Evolutionary conservation across 2,888 invertebrate genomes (phyloP).

Genomic region (Eulithis testata): DNA sequence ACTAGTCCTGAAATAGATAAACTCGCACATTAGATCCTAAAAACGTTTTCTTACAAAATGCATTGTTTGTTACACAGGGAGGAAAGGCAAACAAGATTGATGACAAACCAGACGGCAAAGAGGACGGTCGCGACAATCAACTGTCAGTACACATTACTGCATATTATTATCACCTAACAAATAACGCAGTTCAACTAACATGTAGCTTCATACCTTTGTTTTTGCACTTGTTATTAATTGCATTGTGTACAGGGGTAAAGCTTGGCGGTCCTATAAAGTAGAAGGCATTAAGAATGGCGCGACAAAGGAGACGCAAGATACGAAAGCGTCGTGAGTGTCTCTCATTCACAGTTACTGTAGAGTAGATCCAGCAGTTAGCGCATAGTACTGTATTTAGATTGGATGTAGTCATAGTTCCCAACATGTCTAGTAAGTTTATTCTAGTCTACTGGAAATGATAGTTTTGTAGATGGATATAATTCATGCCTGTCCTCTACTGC

Average conservation of each 20-base stretch:
- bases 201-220: conserved; percentile 23
- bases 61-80: conserved; percentile 10
- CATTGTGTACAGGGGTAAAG: conserved; percentile 37
- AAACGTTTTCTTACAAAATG: no score
- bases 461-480: conserved; percentile 1
- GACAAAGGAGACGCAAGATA: conserved; percentile 28
- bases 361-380: conserved; percentile 18
- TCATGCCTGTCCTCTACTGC: neutral
- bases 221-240: conserved; percentile 29
- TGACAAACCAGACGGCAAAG: conserved; percentile 84
- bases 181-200: conserved; percentile 9
- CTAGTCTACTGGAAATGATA: neutral
- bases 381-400: neutral
- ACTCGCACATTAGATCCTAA: no score
- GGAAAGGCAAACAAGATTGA: conserved; percentile 60
- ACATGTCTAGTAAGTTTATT: neutral
- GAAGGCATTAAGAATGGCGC: conserved; percentile 42
- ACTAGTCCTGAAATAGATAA: no score
- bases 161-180: neutral
- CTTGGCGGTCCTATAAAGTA: conserved; percentile 43
- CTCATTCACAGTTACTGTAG: conserved; percentile 18
- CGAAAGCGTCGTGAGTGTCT: conserved; percentile 39
- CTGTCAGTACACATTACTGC: conserved; percentile 80
- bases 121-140: conserved; percentile 93
- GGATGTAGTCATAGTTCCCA: neutral